Evolutionary conservation across 2,797 vertebrate species (phyloP), one percentile per base, ranked within the genome.

Genomic region (Margarornis squamiger): DNA sequence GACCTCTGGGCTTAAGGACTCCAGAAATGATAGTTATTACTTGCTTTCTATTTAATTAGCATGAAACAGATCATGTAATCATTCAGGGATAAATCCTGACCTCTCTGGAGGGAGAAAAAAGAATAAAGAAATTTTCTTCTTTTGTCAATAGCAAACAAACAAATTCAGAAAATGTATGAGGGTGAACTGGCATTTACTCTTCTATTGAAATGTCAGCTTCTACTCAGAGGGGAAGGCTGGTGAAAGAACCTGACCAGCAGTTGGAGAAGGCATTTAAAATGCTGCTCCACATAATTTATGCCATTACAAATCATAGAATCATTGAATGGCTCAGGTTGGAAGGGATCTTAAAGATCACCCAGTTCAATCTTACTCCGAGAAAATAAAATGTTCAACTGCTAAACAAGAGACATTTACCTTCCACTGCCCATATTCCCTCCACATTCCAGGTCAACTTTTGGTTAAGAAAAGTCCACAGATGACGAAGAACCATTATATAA

Each of bases 31-130:
- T 66, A 81, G 51, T 54, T 96, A 49, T 85, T 88, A 72, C 78
- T 95, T 12, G 2, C 80, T 90, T 93, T 90, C 92, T 94, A 83
- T 92, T 96, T 96, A 96, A 95, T 94, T 96, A 95, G 95, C 94
- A 72, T 94, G 95, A 92, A 97, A 76, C 61, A 52, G 77, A 93
- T 95, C 90, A 39, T 71, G 49, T 87, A 95, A 79, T 95, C 52
- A 41, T 87, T 93, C 46, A 39, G 49, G 94, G 46, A 85, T 83
- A 92, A 93, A 95, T 94, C 65, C 83, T 93, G 76, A 81, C 63
- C 59, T 68, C 93, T 95, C 67, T 83, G 65, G 71, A 83, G 92
- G 29, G 52, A 85, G 22, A 51, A 14, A 73, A 86, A 82, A 92
- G 16, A 77, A 79, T 79, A 78, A 55, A 89, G 39, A 30, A 73